Evolutionary conservation across 1,140 invertebrate genomes (phyloP), one percentile per base, ranked within the genome.

Genomic region (Drosophila orosa): DNA sequence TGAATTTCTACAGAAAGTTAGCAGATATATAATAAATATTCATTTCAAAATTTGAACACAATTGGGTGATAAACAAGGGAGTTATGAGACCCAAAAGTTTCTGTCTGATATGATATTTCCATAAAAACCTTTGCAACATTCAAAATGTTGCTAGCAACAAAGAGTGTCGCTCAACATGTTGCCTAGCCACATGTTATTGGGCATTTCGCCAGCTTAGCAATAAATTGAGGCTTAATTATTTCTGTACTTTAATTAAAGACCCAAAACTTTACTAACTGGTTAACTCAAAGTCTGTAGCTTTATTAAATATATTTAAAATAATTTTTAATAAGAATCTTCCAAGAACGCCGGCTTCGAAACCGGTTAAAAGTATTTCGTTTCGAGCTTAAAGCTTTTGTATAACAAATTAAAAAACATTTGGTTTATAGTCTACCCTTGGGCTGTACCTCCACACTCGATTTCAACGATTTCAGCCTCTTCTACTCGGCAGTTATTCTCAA

Each of bases 401-500:
- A 22, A 8, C 4, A 10, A 31, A 25, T 19, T 8, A 3, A 24
- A 42, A 0, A 1, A 0, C 3, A 5, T 17, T 24, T 29, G 27
- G 27, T 6, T 3, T 33, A 19, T 33, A 57, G 67, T 5, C 66
- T 71, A 71, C 65, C 40, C 22, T 69, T 24, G 31, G 50, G 67
- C 27, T 13, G 52, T 5, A n/a, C 5, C 6, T 2, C 0, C 13
- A 15, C 13, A 44, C 13, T 25, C 24, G 13, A 25, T n/a, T 2
- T 47, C 4, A 19, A 1, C 3, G 15, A 3, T 13, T 17, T 25
- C 3, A 2, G n/a, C 31, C 50, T 33, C 13, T 27, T 12, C 15
- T 50, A 50, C 13, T n/a, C 15, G 25, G 31, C 50, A 57, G 39
- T 71, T 71, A 71, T 71, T 71, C 67, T 71, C 67, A 71, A 71